These are phyloP conservation scores for Tetheella fluctuosa DNA, from an alignment of 2,888 invertebrate species.

Conservation along the genomic window DNA sequence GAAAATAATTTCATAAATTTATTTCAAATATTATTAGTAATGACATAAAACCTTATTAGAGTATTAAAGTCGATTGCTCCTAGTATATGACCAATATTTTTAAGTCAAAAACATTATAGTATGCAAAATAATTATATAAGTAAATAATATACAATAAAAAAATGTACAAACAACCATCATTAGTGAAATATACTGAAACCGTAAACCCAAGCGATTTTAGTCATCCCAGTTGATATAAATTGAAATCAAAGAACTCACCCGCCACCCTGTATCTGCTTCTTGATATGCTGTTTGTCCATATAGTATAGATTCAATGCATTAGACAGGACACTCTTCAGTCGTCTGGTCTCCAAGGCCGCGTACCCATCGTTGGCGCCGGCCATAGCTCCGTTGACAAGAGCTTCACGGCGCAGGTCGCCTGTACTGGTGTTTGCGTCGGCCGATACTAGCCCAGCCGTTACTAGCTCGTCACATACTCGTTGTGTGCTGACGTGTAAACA, in stretches of 20 bases:
- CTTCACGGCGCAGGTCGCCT: constrained; percentile 71
- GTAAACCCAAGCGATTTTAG: neutral
- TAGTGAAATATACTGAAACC: too few species aligned
- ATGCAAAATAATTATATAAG: too few species aligned
- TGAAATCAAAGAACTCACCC: constrained; percentile 81
- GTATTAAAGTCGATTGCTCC: too few species aligned
- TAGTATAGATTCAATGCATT: constrained; percentile 93
- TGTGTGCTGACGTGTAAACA: constrained; percentile 61
- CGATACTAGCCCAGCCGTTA: constrained; percentile 66
- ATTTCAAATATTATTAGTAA: too few species aligned
- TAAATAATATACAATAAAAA: too few species aligned
- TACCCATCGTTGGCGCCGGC: constrained; percentile 84
- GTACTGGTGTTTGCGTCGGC: constrained; percentile 67
- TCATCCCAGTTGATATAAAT: neutral
- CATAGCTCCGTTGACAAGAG: constrained; percentile 74
- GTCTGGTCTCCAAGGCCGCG: constrained; percentile 90
- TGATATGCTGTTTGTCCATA: constrained; percentile 96
- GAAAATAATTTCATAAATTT: too few species aligned
- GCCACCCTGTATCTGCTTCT: constrained; percentile 94
- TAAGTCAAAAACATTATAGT: too few species aligned
- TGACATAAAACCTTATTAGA: too few species aligned
- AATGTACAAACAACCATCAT: too few species aligned
- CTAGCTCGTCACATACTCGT: constrained; percentile 73
- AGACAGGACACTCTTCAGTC: constrained; percentile 91
- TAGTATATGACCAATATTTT: too few species aligned